Evolutionary conservation across 2,888 invertebrate genomes (phyloP).

Genomic region (Agapostemon virescens): DNA sequence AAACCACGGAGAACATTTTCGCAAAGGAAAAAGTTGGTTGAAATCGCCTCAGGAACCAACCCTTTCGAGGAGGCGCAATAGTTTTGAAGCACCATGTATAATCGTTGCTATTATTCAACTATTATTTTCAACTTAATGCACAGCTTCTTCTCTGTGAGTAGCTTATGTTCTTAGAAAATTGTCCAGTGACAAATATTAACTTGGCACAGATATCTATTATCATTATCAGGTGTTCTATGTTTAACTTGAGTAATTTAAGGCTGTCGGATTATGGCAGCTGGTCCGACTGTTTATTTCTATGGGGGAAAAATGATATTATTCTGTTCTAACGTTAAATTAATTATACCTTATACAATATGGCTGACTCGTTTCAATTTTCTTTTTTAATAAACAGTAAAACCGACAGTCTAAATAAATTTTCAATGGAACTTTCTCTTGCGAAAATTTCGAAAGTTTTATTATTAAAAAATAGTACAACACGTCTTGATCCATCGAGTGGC

Average conservation of each 20-base stretch:
- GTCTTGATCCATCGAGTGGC: background rate
- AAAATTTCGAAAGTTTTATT: background rate
- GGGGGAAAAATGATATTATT: background rate
- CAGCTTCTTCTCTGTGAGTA: background rate
- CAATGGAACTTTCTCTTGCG: background rate
- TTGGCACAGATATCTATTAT: background rate
- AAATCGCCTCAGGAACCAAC: too few species aligned
- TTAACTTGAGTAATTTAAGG: conserved; percentile 2
- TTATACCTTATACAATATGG: background rate
- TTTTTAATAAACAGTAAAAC: background rate
- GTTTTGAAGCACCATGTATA: too few species aligned
- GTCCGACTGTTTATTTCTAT: too few species aligned
- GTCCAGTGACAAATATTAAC: conserved; percentile 2
- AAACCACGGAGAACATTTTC: too few species aligned
- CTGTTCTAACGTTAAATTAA: background rate
- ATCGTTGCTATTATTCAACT: background rate
- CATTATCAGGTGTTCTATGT: background rate
- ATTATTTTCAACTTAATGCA: background rate
- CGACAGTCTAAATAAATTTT: background rate
- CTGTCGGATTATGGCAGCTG: background rate
- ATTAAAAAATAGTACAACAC: background rate
- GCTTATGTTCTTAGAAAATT: conserved; percentile 1
- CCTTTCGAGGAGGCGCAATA: too few species aligned
- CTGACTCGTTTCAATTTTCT: background rate
- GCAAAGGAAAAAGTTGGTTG: too few species aligned